Evolutionary conservation across 2,113 vertebrate species (phyloP).

Genomic region (Psittacula cyanocephala): DNA sequence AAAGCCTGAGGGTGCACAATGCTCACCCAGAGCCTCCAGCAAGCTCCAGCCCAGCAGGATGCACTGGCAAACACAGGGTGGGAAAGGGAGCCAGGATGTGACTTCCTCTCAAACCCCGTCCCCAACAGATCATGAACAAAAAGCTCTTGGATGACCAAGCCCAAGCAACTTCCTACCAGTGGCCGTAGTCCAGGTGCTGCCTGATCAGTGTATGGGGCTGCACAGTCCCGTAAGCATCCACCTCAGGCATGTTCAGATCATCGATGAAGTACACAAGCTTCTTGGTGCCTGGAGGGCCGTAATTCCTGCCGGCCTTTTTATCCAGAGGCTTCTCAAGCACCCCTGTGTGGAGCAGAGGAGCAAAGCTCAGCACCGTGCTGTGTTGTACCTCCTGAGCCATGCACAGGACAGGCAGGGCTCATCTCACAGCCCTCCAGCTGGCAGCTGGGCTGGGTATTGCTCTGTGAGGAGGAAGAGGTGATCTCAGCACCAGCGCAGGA

Average conservation of each 20-base stretch:
- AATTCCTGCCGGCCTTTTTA: conserved; percentile 92
- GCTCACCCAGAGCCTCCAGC: neutral
- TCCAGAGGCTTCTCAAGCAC: conserved; percentile 93
- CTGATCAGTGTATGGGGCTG: conserved; percentile 93
- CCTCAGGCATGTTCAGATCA: conserved; percentile 94
- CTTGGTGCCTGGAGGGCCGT: conserved; percentile 86
- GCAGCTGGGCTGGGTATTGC: accelerated
- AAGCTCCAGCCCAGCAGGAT: neutral
- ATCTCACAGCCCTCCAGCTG: neutral
- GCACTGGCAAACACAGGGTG: accelerated
- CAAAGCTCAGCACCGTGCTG: neutral
- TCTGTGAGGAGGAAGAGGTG: neutral
- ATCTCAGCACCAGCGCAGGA: neutral
- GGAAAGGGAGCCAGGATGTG: accelerated
- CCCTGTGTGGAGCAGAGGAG: conserved; percentile 64
- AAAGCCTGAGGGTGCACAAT: accelerated
- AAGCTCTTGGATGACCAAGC: accelerated
- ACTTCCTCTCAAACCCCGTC: neutral
- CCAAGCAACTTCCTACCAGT: conserved; percentile 80
- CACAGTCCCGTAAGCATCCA: conserved; percentile 90
- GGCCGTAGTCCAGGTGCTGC: conserved; percentile 94
- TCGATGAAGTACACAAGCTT: conserved; percentile 92
- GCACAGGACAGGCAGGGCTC: neutral
- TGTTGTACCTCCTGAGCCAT: neutral
- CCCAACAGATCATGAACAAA: neutral